Base-by-base conservation (phyloP, 2,888 invertebrate species). In the Tricholauxania praeusta region DNA sequence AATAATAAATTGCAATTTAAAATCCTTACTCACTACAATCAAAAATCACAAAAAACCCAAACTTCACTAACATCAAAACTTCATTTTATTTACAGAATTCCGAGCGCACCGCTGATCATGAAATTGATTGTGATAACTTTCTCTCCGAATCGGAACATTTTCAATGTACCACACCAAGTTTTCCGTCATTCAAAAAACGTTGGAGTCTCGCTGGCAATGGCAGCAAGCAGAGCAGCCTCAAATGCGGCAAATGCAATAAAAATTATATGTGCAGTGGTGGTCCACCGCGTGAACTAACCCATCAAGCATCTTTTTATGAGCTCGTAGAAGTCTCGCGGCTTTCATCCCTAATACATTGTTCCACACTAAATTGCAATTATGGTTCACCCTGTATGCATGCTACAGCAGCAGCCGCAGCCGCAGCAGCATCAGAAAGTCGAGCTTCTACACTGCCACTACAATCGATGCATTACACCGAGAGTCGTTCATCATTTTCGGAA, bases 281-380 rank as follows among this genome's bases (percentile, higher is more conserved):
- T 4, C 64, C 65, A 15, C 65, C 67, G 49, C 67, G 52, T 28
- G 71, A 77, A 32, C 68, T 84, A 3, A 81, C 80, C 47, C 83
- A 83, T 73, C 81, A 84, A 52, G 79, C 83, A 7, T 82, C 87
- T 0, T 84, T 87, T 47, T 87, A 86, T 66, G 86, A 87, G 63
- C 78, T 87, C 4, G 82, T 87, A 10, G 85, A 87, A 72, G 80
- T 86, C 12, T 83, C 85, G 7, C 82, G 83, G 12, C 80, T 82
- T 47, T 83, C 85, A 1, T 82, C 85, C 12, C 79, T 84, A 15
- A 80, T 82, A n/a, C 82, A 83, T 14, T 85, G 85, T 65, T 80
- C 84, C 53, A 78, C 83, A 7, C 81, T 84, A 17, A 82, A 79
- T 67, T 87, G 86, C 72, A 79, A 81, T 49, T 83, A 83, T 55